phyloP scores from a whole-genome alignment of 2,797 vertebrate genomes.

The Siniperca obscura region DNA sequence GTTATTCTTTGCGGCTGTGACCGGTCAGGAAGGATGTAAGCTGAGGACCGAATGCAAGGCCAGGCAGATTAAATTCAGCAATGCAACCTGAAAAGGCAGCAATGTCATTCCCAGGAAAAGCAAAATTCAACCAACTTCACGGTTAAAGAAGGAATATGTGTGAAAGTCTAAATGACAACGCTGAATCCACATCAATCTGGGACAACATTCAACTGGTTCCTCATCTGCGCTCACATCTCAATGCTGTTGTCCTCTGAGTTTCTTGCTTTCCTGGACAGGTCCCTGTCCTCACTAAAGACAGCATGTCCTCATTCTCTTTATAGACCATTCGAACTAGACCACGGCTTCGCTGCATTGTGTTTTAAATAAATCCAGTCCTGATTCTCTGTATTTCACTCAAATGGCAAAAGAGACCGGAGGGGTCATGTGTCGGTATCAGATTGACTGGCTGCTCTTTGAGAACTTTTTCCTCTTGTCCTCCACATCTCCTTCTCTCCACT shows the following conservation, averaged over 20 bases:
- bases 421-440: conserved; percentile 38
- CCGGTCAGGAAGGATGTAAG: conserved; percentile 31
- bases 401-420: conserved; percentile 31
- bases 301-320: conserved; percentile 38
- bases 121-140: conserved; percentile 32
- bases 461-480: conserved; percentile 31
- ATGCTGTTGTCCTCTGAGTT: conserved; percentile 12
- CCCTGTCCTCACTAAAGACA: conserved; percentile 35
- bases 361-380: conserved; percentile 52
- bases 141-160: conserved; percentile 14
- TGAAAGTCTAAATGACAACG: conserved; percentile 23
- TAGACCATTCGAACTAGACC: conserved; percentile 45
- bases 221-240: conserved; percentile 28
- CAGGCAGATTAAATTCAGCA: conserved; percentile 26
- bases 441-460: conserved; percentile 19
- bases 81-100: conserved; percentile 36
- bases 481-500: conserved; percentile 29
- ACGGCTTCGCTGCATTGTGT: conserved; percentile 44
- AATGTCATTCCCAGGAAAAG: conserved; percentile 29
- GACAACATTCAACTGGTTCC: conserved; percentile 32
- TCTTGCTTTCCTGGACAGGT: conserved; percentile 23
- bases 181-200: conserved; percentile 55
- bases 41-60: conserved; percentile 24
- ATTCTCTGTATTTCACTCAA: conserved; percentile 40
- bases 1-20: conserved; percentile 18